Base-by-base conservation (phyloP, 2,113 vertebrate genomes). In the Pitta sordida region DNA sequence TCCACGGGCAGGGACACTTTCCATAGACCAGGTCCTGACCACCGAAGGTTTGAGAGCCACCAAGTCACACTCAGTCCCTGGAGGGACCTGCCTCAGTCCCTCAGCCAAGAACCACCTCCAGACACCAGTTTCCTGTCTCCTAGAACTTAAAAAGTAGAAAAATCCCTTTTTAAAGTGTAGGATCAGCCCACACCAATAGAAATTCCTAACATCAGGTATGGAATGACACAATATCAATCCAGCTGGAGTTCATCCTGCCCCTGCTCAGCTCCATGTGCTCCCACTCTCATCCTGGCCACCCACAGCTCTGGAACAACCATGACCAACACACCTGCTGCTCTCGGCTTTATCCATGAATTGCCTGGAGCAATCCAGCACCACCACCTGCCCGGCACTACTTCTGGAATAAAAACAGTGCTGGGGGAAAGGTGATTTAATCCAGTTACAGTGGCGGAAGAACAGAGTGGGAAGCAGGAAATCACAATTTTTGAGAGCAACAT, bases 261-360 rank as follows among this genome's bases (percentile, higher is more conserved):
- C 41, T n/a, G 43, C 73, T 79, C 65, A 63, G 29, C 30, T 69
- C 48, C 36, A 4, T 5, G 10, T 0, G 4, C 37, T n/a, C 41
- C 32, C 18, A 30, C 0, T 1, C 7, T 67, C 4, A 0, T 17
- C 24, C 13, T 44, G 48, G 73, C 32, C 22, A 27, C 41, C 7
- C 59, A 15, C 12, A 11, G 4, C 5, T 24, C n/a, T 26, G 44
- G 53, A 78, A 62, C 3, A 2, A 52, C 8, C 29, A 30, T 36
- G 55, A 13, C 22, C n/a, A 46, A 14, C 23, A 7, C 26, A n/a
- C 52, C 7, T 56, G 20, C 64, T 34, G 44, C 63, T 26, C 80
- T 27, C 52, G 7, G 27, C 30, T 43, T 48, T 15, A 23, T 20
- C 56, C 36, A 10, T 15, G 1, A 2, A 14, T 13, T 17, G 11